Percentiles rank a stretch among this genome's conserved stretches.
Evolutionary conservation across 2,888 invertebrate species (phyloP).

Genomic region (Agrypnus murinus): DNA sequence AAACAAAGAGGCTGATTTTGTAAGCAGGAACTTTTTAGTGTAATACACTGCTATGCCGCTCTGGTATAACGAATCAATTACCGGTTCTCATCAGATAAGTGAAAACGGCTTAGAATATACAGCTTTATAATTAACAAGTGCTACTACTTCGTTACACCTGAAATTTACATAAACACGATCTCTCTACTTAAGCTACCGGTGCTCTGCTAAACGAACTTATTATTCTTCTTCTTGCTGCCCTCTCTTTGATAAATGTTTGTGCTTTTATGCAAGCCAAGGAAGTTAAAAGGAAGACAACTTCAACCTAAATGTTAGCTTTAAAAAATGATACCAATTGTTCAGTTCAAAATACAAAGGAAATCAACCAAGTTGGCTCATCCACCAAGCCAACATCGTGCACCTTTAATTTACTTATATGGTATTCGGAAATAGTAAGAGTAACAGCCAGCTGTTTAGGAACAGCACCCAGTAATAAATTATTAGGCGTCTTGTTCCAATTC

Average conservation of each 20-base stretch:
- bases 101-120: slow-evolving; percentile 48
- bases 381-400: too few relatives aligned
- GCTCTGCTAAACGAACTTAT: slow-evolving; percentile 33
- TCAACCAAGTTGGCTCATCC: too few relatives aligned
- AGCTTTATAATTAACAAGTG: slow-evolving; percentile 51
- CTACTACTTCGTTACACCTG: slow-evolving; percentile 50
- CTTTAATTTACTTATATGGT: neutral
- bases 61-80: slow-evolving; percentile 48
- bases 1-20: slow-evolving; percentile 41
- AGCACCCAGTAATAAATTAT: slow-evolving; percentile 33
- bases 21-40: slow-evolving; percentile 44
- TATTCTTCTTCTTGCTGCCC: slow-evolving; percentile 25
- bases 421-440: slow-evolving; percentile 26
- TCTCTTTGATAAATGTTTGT: slow-evolving; percentile 17
- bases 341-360: too few relatives aligned
- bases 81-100: slow-evolving; percentile 49
- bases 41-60: slow-evolving; percentile 40
- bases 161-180: slow-evolving; percentile 52
- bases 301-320: too few relatives aligned
- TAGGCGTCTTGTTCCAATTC: slow-evolving; percentile 29
- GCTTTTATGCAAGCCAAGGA: slow-evolving; percentile 1
- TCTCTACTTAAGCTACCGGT: slow-evolving; percentile 30
- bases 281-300: too few relatives aligned
- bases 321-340: too few relatives aligned
- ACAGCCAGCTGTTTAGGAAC: slow-evolving; percentile 14